Evolutionary conservation across 2,797 vertebrate genomes (phyloP), one percentile per base, ranked within the genome.

Genomic region (Bradypodion ventrale): DNA sequence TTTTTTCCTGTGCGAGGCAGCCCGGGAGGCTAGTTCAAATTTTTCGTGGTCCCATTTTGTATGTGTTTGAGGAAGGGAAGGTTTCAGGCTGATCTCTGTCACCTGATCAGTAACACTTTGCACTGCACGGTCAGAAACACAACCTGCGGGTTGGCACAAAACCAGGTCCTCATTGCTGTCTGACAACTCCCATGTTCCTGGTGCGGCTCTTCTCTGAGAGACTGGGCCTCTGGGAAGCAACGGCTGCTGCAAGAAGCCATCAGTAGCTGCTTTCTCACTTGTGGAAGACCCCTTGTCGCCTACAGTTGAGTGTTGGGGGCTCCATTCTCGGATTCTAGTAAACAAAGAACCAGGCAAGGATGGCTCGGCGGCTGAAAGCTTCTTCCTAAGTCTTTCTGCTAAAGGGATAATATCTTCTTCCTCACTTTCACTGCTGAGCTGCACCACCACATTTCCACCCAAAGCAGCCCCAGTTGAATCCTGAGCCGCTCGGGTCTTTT

Each of bases 341-440:
- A 21, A 69, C 2, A 0, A 75, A 76, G 9, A 3, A 7, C 35
- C 7, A 13, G 15, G 10, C 25, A 4, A 16, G n/a, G 63, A 16
- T 66, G 88, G 87, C 29, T 87, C 85, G 8, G 83, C 1, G 44
- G 8, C 72, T 69, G 68, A 84, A 12, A 82, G 66, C 52, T 84
- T 96, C 80, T 90, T 89, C 86, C 94, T 91, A 12, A 98, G 91
- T 83, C 96, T 95, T 78, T 96, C 90, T 1, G 92, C 88, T 80
- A 97, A 92, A 27, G 97, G 96, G 68, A 94, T 72, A 3, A 96
- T 63, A 0, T 91, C 92, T 37, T 94, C 95, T 21, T 95, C 93
- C 16, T 96, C 96, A 46, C 96, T 97, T 9, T 92, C 96, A 1
- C 97, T 97, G 88, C 96, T 97, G 65, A 96, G 92, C 91, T 90